Evolutionary conservation across 2,888 invertebrate species (phyloP).

Genomic region (Volucella inanis): DNA sequence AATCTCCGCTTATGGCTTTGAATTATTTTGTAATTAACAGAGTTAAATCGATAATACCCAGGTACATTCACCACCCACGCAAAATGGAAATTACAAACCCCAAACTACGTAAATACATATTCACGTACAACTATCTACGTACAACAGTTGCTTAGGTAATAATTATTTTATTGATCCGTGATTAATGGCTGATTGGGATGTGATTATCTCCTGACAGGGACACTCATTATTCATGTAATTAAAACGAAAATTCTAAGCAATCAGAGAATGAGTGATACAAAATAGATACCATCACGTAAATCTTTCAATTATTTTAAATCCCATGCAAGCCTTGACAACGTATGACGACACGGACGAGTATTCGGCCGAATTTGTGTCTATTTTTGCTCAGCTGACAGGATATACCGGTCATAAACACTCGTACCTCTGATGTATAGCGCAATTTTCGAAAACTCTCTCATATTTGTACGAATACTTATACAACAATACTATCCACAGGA

Average conservation of each 20-base stretch:
- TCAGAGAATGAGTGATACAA: not conserved
- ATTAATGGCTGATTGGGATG: conserved; percentile 46
- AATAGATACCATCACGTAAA: not conserved
- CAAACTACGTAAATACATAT: too few relatives aligned
- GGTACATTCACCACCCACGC: not conserved
- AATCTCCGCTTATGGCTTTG: conserved; percentile 6
- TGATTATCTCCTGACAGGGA: conserved; percentile 21
- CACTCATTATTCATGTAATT: conserved; percentile 52
- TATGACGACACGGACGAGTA: not conserved
- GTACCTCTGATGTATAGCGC: conserved; percentile 7
- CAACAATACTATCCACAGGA: conserved; percentile 12
- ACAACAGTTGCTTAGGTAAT: not conserved
- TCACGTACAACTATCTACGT: too few relatives aligned
- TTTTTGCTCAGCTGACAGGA: too few relatives aligned
- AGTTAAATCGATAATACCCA: conserved; percentile 24
- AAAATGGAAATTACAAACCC: not conserved
- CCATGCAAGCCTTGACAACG: too few relatives aligned
- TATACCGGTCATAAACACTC: too few relatives aligned
- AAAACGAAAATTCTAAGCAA: conserved; percentile 26
- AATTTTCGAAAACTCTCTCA: conserved; percentile 37
- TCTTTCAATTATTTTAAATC: not conserved
- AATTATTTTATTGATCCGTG: conserved; percentile 22
- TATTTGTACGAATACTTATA: conserved; percentile 7
- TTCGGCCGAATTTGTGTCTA: not conserved
- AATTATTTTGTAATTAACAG: conserved; percentile 29